Evolutionary conservation across 2,888 invertebrate species (phyloP).

Genomic region (Rotaria macrura): DNA sequence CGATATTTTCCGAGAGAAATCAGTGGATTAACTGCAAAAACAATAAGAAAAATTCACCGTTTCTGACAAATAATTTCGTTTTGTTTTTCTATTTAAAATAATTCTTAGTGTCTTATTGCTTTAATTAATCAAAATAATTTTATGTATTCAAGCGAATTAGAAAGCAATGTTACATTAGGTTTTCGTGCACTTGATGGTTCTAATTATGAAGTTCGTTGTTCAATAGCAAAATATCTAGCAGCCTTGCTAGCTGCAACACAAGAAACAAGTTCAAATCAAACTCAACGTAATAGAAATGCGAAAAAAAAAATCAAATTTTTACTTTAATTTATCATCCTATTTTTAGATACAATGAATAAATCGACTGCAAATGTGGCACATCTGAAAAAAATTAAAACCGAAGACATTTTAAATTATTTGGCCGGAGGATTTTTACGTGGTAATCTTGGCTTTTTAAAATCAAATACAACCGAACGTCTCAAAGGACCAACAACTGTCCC

Average conservation of each 20-base stretch:
- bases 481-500: conserved; percentile 85
- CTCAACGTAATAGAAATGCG: neutral
- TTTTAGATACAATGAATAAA: neutral
- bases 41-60: no score
- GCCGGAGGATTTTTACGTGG: conserved; percentile 72
- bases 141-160: conserved; percentile 74
- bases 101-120: conserved; percentile 66
- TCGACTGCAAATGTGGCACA: neutral
- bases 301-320: no score
- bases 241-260: conserved; percentile 14
- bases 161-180: conserved; percentile 78
- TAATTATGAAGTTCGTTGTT: conserved; percentile 78
- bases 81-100: no score
- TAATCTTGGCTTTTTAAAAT: conserved; percentile 67
- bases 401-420: conserved; percentile 77
- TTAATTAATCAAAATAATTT: conserved; percentile 72
- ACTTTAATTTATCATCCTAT: no score
- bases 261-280: neutral
- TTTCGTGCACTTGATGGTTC: conserved; percentile 81
- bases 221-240: conserved; percentile 83
- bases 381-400: conserved; percentile 51
- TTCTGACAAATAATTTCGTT: no score
- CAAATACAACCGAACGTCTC: conserved; percentile 69
- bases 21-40: no score
- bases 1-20: no score